Conservation (phyloP, 1,140 invertebrate species). For the Teleogryllus occipitalis region DNA sequence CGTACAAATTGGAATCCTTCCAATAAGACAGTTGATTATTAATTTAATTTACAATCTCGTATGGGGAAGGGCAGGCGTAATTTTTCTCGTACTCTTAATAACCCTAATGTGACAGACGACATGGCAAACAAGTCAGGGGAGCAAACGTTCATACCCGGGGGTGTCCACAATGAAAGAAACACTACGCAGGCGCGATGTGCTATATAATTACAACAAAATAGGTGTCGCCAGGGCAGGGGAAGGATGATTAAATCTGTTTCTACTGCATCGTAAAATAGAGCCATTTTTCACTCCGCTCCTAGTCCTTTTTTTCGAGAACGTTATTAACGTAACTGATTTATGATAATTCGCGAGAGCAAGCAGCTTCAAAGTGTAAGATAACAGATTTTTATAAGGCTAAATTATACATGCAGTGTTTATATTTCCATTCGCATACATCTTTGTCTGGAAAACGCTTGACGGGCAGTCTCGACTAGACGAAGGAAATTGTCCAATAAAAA, state of each 20-base stretch:
- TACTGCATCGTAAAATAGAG: neutral
- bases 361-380: neutral
- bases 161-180: no score
- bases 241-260: neutral
- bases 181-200: no score
- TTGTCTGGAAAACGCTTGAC: neutral
- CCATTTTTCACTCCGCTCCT: neutral
- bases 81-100: no score
- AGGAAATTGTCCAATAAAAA: neutral
- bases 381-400: neutral
- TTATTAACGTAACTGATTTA: neutral
- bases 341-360: neutral
- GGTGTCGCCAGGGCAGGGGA: no score
- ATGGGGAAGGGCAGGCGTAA: no score
- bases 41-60: no score
- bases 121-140: no score
- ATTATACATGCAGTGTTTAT: constrained; percentile 2
- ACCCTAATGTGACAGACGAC: no score
- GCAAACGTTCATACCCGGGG: no score
- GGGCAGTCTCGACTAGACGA: neutral
- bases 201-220: no score
- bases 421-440: constrained; percentile 4
- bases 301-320: neutral
- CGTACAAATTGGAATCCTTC: no score
- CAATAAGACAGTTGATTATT: no score